A percentile compares a stretch with the other conserved stretches of the same genome.
These are phyloP conservation scores for Heliothis peltigera DNA, from an alignment of 2,888 invertebrate genomes.

Conservation along the genomic window DNA sequence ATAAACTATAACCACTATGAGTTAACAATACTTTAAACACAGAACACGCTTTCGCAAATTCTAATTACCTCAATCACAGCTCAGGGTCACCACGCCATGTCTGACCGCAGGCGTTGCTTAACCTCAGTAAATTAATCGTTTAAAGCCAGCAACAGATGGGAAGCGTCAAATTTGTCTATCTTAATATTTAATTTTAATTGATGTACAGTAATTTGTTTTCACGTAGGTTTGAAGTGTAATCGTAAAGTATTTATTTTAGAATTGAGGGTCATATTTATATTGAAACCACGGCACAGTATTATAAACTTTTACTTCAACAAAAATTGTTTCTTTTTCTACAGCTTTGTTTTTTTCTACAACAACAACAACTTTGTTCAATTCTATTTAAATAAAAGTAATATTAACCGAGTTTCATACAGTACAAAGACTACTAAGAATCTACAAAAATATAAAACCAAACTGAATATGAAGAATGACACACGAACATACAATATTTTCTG, in stretches of 20 bases:
- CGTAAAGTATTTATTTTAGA: neutral
- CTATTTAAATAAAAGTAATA: too few species aligned
- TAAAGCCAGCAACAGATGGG: slow-evolving; percentile 29
- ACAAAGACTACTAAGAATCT: too few species aligned
- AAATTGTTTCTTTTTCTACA: too few species aligned
- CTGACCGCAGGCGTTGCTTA: slow-evolving; percentile 45
- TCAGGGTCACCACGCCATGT: slow-evolving; percentile 56
- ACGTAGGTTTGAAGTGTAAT: slow-evolving; percentile 26
- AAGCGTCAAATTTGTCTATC: slow-evolving; percentile 36
- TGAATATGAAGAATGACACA: too few species aligned
- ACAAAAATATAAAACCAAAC: too few species aligned
- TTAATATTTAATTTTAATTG: slow-evolving; percentile 30
- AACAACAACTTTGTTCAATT: too few species aligned
- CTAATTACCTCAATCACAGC: slow-evolving; percentile 39
- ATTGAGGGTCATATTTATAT: neutral
- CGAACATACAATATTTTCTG: too few species aligned
- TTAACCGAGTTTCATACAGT: too few species aligned
- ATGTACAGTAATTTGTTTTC: neutral
- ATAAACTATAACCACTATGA: too few species aligned
- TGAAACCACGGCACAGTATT: too few species aligned
- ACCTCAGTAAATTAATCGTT: slow-evolving; percentile 55
- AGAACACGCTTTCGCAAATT: slow-evolving; percentile 49
- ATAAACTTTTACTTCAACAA: too few species aligned
- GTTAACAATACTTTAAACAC: slow-evolving; percentile 37
- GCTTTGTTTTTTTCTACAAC: too few species aligned